These are phyloP conservation scores for Ellobium chinense DNA, from an alignment of 2,888 invertebrate genomes.

Conservation along the genomic window DNA sequence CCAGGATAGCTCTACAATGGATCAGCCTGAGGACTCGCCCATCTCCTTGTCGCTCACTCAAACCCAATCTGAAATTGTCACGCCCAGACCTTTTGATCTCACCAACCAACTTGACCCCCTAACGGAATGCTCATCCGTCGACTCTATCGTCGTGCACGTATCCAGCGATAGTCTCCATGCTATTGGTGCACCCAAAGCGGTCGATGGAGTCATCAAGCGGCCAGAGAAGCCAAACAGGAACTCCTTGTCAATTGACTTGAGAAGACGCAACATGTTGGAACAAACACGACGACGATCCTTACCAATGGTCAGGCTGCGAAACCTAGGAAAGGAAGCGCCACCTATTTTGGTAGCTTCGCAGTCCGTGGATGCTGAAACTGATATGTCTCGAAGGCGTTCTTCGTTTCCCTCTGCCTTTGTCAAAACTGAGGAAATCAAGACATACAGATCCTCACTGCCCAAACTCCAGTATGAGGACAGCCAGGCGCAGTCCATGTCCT, in stretches of 20 bases:
- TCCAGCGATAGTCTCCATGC: slow-evolving; percentile 30
- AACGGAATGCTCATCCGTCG: slow-evolving; percentile 27
- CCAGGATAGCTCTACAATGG: slow-evolving; percentile 31
- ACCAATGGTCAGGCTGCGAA: slow-evolving; percentile 2
- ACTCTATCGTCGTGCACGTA: slow-evolving; percentile 29
- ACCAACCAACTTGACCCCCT: background rate
- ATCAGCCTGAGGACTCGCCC: slow-evolving; percentile 23
- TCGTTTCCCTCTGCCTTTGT: background rate
- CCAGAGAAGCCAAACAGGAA: background rate
- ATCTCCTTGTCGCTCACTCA: background rate
- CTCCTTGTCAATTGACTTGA: background rate
- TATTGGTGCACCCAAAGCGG: background rate
- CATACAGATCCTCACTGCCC: background rate
- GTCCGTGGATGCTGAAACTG: background rate
- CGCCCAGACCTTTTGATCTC: slow-evolving; percentile 14
- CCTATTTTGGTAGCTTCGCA: background rate
- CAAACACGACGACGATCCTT: slow-evolving; percentile 17
- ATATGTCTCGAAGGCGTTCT: background rate
- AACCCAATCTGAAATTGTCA: background rate
- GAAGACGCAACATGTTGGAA: background rate
- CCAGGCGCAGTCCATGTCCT: background rate
- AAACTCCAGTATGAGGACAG: background rate
- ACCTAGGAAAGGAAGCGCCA: background rate
- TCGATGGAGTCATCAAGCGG: background rate
- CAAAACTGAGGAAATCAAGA: slow-evolving; percentile 12